Evolutionary conservation across 2,113 vertebrate species (phyloP).

Genomic region (Uropsilus gracilis): DNA sequence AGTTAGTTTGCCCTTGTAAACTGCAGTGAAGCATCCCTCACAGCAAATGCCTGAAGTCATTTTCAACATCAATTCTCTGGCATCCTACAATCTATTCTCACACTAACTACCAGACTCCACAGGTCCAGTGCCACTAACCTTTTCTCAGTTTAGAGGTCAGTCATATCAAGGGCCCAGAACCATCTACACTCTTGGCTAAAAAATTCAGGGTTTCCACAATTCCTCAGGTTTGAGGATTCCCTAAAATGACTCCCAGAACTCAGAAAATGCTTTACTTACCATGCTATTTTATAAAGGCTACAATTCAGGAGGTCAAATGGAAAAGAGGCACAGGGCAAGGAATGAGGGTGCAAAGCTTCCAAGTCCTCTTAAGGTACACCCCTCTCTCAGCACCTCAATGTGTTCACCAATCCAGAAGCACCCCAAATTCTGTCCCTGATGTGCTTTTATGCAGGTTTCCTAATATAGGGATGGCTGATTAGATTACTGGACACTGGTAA

Average conservation of each 20-base stretch:
- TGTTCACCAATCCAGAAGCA: slow-evolving; percentile 7
- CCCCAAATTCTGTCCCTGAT: background rate
- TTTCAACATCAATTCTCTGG: slow-evolving; percentile 10
- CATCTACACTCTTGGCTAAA: background rate
- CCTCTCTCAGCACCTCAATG: background rate
- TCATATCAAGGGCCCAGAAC: background rate
- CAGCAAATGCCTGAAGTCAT: slow-evolving; percentile 3
- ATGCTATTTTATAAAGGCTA: background rate
- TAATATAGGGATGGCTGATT: background rate
- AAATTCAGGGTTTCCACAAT: background rate
- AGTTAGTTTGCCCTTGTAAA: slow-evolving; percentile 60
- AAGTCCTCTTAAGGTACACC: background rate
- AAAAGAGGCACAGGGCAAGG: background rate
- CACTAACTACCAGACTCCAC: background rate
- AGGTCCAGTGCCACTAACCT: background rate
- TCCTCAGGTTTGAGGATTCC: slow-evolving; percentile 8
- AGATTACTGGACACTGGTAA: background rate
- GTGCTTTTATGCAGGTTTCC: background rate
- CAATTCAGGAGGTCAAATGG: background rate
- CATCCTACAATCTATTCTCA: background rate
- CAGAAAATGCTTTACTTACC: background rate
- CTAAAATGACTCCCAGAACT: slow-evolving; percentile 33
- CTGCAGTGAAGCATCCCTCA: background rate
- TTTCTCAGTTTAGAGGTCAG: background rate
- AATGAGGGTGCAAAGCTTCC: background rate